Evolutionary conservation across 2,113 vertebrate genomes (phyloP).

Genomic region (Halcyon malimbica): DNA sequence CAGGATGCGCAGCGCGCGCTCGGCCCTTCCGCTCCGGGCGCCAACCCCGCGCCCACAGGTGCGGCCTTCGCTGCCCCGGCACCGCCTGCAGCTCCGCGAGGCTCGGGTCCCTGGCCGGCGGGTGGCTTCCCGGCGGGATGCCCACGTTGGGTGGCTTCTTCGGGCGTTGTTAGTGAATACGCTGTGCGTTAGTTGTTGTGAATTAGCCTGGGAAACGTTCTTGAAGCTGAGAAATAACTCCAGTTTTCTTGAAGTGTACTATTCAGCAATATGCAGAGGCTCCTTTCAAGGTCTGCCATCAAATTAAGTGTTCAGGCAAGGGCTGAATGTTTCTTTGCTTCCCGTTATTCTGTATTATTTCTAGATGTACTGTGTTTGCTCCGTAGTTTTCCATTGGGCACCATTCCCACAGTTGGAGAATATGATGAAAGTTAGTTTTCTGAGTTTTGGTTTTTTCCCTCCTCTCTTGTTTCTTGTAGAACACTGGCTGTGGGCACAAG

Average conservation of each 20-base stretch:
- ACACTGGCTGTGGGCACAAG: background rate
- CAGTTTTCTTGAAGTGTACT: rapidly evolving
- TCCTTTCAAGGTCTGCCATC: rapidly evolving
- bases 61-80: background rate
- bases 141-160: background rate
- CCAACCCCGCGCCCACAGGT: background rate
- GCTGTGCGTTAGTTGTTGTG: background rate
- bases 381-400: rapidly evolving
- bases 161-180: background rate
- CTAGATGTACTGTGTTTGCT: rapidly evolving
- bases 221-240: background rate
- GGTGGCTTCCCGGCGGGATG: background rate
- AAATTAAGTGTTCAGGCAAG: background rate
- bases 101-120: background rate
- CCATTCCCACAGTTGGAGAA: rapidly evolving
- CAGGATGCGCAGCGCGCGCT: background rate
- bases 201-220: background rate
- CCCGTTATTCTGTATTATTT: background rate
- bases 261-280: rapidly evolving
- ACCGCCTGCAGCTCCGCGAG: background rate
- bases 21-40: background rate
- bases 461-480: background rate
- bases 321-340: background rate
- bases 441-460: background rate
- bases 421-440: background rate